phyloP scores from a whole-genome alignment of 1,140 invertebrate genomes.

The Saccostrea cuccullata region DNA sequence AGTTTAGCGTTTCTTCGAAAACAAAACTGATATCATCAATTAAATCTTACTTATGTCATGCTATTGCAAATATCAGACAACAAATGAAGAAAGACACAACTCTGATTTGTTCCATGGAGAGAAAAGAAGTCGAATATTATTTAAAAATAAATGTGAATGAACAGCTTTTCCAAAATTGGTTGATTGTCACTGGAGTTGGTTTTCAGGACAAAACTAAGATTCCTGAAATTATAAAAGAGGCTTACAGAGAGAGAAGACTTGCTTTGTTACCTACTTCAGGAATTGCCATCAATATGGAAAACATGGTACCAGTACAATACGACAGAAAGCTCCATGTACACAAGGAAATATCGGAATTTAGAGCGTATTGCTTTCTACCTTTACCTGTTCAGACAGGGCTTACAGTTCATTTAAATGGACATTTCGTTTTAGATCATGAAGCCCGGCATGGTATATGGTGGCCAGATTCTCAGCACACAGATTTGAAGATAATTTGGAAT shows the following conservation, averaged over 20 bases:
- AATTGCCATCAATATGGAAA: not conserved
- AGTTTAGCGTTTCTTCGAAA: conserved; percentile 50
- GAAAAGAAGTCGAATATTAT: not conserved
- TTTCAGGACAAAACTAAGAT: not conserved
- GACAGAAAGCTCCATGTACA: not conserved
- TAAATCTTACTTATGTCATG: not conserved
- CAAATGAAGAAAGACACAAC: not conserved
- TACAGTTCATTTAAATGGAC: conserved; percentile 72
- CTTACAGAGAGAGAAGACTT: not conserved
- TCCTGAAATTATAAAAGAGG: not conserved
- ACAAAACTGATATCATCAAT: not conserved
- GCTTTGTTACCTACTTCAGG: not conserved
- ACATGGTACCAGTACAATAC: not conserved
- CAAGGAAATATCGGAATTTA: not conserved
- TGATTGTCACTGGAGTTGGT: not conserved
- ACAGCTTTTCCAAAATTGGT: not conserved
- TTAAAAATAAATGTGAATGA: not conserved
- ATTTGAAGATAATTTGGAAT: conserved; percentile 59
- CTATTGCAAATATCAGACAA: not conserved
- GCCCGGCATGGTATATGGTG: conserved; percentile 64
- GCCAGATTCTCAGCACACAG: conserved; percentile 22
- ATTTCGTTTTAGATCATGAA: conserved; percentile 69
- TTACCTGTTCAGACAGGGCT: conserved; percentile 67
- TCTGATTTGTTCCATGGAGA: not conserved
- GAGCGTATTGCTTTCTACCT: conserved; percentile 71